Base-by-base conservation (phyloP, 2,797 vertebrate genomes). In the Glossophaga mutica region DNA sequence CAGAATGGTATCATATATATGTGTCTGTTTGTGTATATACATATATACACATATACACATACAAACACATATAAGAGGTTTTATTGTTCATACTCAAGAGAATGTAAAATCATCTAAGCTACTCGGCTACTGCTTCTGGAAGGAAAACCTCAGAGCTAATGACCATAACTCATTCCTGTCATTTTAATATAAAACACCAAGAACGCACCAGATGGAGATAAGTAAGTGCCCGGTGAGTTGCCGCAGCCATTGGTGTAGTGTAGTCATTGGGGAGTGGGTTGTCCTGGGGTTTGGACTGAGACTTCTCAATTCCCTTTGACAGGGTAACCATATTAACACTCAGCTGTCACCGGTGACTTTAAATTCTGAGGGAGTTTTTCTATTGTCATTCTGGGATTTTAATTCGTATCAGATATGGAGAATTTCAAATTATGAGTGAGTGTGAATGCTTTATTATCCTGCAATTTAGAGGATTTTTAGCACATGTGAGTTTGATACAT, bases 371-470 rank as follows among this genome's bases (percentile, higher is more conserved):
- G 42, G 55, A 83, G 48, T 32, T 90, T 85, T 52, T 88, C 86
- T 48, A 87, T 67, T 95, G 59, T 90, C 96, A 57, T 42, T 32
- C 97, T 90, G 44, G 44, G 37, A 1, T 91, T 97, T 97, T 21
- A 70, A 55, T 96, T 97, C 82, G 34, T 46, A 42, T 76, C 16
- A 55, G 79, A 97, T 96, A 44, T 91, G 59, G n/a, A 97, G 37
- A 50, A 76, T 95, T 97, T 97, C 44, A 92, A 65, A 67, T 87
- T 96, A 87, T 46, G 65, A 94, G 71, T 16, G 2, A 50, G 39
- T 37, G 15, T 91, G 32, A 79, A 62, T 16, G 74, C 15, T 48
- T 76, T 4, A 34, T 29, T 24, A 39, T 73, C 22, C n/a, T 73
- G 42, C 21, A 32, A 65, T 62, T 94, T n/a, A n/a, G 52, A 83